Base-by-base conservation (phyloP, 2,113 vertebrate species). In the Ondatra zibethicus region DNA sequence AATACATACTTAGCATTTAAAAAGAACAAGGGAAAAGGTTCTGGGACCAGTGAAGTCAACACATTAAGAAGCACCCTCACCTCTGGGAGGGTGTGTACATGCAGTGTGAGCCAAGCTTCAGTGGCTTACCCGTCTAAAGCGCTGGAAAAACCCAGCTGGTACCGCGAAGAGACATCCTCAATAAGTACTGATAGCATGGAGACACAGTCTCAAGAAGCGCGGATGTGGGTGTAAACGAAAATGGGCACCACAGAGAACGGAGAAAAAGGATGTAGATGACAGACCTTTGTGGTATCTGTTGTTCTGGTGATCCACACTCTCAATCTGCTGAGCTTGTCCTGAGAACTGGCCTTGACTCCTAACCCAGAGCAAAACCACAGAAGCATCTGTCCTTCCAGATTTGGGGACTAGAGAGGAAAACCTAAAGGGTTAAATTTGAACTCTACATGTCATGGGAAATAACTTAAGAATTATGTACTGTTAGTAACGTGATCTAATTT, bases 41-140 rank as follows among this genome's bases (percentile, higher is more conserved):
- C 86, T 93, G 70, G 93, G 96, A 96, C 7, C 14, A 84, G 23
- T 96, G 77, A 95, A 92, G 89, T 90, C 19, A 85, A 91, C 55
- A 78, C 33, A 58, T 33, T 2, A 75, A 87, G 39, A 85, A 81
- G 45, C 65, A 94, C 68, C 68, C 47, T 84, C 25, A 61, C 16
- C 5, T 2, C 55, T 21, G 45, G 68, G 68, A 87, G 39, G 11
- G 39, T 55, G 42, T 87, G 36, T 65, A 75, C 91, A 91, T 36
- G 76, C 90, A 89, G 1, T 25, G 16, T 55, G 65, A 84, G 90
- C 31, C 50, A 88, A 96, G 78, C 23, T 17, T 75, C 80, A 47
- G 39, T n/a, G 12, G 85, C 36, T 81, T 73, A 73, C 45, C 94
- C 61, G 77, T 66, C 17, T 50, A 80, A 88, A 45, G 45, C 42